phyloP scores from a whole-genome alignment of 2,888 invertebrate species.

The Lasioglossum villosulum region DNA sequence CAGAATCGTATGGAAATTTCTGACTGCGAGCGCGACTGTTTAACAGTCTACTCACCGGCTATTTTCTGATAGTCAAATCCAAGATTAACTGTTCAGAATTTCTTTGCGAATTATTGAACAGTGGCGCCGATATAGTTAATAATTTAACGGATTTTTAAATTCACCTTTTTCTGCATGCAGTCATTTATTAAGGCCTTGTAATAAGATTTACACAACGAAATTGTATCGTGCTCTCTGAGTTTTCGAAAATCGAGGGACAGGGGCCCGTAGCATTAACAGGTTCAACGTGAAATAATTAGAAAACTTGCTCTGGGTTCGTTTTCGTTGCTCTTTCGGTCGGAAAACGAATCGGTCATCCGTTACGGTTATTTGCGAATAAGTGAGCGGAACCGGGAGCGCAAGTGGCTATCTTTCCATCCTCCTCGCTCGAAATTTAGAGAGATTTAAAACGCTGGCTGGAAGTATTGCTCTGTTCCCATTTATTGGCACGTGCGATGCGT shows the following conservation, averaged over 20 bases:
- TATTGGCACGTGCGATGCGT: conserved; percentile 73
- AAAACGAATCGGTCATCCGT: conserved; percentile 38
- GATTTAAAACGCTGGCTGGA: conserved; percentile 64
- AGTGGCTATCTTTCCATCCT: conserved; percentile 48
- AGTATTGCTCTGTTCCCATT: conserved; percentile 67
- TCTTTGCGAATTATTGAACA: neutral
- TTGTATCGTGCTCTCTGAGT: neutral
- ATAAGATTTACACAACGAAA: too few relatives aligned
- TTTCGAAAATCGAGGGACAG: neutral
- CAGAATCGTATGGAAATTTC: neutral
- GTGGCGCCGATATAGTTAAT: neutral
- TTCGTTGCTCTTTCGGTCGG: neutral
- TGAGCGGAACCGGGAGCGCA: conserved; percentile 41
- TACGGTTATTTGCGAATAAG: conserved; percentile 40
- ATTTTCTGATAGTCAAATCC: neutral
- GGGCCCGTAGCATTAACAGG: neutral
- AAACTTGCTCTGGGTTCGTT: neutral
- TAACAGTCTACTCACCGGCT: neutral
- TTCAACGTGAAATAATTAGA: conserved; percentile 9
- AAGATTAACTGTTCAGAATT: neutral
- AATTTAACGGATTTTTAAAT: neutral
- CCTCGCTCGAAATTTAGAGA: conserved; percentile 56
- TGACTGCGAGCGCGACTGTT: conserved; percentile 8
- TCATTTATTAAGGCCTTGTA: too few relatives aligned
- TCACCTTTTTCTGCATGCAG: too few relatives aligned